Evolutionary conservation across 2,888 invertebrate genomes (phyloP).

Genomic region (Andrena bucephala): DNA sequence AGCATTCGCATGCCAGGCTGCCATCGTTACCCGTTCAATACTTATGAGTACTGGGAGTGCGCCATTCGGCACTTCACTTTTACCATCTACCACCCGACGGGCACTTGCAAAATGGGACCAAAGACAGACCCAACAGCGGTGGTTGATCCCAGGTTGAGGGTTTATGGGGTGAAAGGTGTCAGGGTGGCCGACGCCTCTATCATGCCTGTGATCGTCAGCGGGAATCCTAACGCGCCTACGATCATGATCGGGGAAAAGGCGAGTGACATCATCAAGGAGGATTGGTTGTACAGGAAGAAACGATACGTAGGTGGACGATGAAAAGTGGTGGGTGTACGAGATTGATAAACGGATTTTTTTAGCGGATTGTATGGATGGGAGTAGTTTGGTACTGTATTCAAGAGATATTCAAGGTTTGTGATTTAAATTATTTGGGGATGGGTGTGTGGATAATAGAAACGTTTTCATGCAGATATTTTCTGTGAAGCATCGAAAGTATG

Average conservation of each 20-base stretch:
- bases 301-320: conserved; percentile 52
- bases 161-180: conserved; percentile 91
- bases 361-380: background rate
- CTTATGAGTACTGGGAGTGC: conserved; percentile 95
- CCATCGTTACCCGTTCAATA: conserved; percentile 89
- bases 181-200: conserved; percentile 94
- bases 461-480: too few relatives aligned
- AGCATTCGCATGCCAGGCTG: conserved; percentile 94
- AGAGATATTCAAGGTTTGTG: background rate
- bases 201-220: conserved; percentile 95
- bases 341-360: background rate
- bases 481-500: too few relatives aligned
- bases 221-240: conserved; percentile 95
- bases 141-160: conserved; percentile 91
- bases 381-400: background rate
- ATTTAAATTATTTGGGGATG: background rate
- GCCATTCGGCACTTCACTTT: conserved; percentile 92
- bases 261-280: conserved; percentile 95
- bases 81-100: conserved; percentile 94
- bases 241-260: conserved; percentile 97
- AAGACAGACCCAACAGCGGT: conserved; percentile 91
- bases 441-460: too few relatives aligned
- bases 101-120: conserved; percentile 96
- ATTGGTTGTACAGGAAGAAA: conserved; percentile 86
- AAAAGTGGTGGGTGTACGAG: background rate